Conservation (phyloP, 2,888 invertebrate species). For the Baccha elongata region DNA sequence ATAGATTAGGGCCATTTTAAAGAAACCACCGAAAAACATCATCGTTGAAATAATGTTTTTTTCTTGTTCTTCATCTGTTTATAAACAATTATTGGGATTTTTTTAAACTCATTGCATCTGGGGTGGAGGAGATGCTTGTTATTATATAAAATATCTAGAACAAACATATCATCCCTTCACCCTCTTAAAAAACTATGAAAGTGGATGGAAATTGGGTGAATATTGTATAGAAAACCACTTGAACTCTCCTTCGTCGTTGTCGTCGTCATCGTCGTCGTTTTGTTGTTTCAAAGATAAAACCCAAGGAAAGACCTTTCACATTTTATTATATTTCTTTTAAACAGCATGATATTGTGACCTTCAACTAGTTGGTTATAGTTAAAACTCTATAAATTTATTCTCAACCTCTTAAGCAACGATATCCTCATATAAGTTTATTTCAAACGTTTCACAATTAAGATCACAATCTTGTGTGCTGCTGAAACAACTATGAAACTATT, state of each 20-base stretch:
- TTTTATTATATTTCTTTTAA: constrained; percentile 3
- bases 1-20: constrained; percentile 56
- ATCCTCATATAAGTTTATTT: constrained; percentile 47
- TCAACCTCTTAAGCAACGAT: constrained; percentile 11
- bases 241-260: constrained; percentile 25
- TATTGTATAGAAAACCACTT: constrained; percentile 65
- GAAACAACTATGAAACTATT: constrained; percentile 59
- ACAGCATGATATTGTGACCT: constrained; percentile 5
- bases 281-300: constrained; percentile 1
- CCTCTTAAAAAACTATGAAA: constrained; percentile 53
- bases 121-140: constrained; percentile 35
- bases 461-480: constrained; percentile 50
- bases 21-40: constrained; percentile 49
- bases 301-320: not conserved
- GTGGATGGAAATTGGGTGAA: constrained; percentile 59
- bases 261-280: constrained; percentile 8
- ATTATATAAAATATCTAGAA: constrained; percentile 64
- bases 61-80: constrained; percentile 2
- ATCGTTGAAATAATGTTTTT: not conserved
- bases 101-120: constrained; percentile 26
- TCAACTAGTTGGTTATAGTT: constrained; percentile 43
- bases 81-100: constrained; percentile 41
- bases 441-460: constrained; percentile 62
- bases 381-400: constrained; percentile 64
- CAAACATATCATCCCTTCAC: constrained; percentile 71